phyloP scores from a whole-genome alignment of 2,888 invertebrate species.

The Hyposoter didymator region DNA sequence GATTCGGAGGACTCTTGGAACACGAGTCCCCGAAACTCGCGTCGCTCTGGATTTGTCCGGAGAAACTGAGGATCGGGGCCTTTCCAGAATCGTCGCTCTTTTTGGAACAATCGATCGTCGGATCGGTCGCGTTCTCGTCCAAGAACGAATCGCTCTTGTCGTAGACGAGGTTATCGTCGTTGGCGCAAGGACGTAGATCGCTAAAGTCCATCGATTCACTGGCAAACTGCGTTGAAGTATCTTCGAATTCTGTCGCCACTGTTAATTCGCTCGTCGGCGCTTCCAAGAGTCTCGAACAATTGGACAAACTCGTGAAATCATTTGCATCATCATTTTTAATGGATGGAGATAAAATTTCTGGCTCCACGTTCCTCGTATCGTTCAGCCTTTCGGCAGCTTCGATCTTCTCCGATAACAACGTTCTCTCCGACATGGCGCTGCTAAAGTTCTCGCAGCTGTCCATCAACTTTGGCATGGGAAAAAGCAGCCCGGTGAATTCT shows the following conservation, averaged over 20 bases:
- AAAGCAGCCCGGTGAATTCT: slow-evolving; percentile 20
- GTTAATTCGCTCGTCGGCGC: slow-evolving; percentile 45
- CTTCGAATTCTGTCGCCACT: slow-evolving; percentile 48
- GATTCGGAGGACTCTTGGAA: slow-evolving; percentile 60
- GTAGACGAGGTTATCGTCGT: slow-evolving; percentile 14
- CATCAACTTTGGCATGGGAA: background rate
- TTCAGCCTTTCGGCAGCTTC: background rate
- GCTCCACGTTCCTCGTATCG: background rate
- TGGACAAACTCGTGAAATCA: slow-evolving; percentile 52
- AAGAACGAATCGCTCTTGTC: slow-evolving; percentile 42
- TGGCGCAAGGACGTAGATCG: background rate
- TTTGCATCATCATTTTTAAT: slow-evolving; percentile 52
- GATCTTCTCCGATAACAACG: background rate
- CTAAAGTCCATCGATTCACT: slow-evolving; percentile 67
- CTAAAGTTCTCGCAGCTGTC: background rate
- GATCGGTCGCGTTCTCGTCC: slow-evolving; percentile 47
- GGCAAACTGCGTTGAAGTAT: slow-evolving; percentile 67
- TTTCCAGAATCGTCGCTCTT: slow-evolving; percentile 41
- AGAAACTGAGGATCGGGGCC: slow-evolving; percentile 65
- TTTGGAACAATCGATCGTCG: slow-evolving; percentile 32
- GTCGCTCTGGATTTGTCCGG: slow-evolving; percentile 63
- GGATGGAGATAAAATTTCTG: background rate
- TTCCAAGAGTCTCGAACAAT: slow-evolving; percentile 32
- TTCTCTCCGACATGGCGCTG: background rate
- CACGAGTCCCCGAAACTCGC: slow-evolving; percentile 23